Conservation (phyloP, 2,888 invertebrate species). For the Litoditis marina region DNA sequence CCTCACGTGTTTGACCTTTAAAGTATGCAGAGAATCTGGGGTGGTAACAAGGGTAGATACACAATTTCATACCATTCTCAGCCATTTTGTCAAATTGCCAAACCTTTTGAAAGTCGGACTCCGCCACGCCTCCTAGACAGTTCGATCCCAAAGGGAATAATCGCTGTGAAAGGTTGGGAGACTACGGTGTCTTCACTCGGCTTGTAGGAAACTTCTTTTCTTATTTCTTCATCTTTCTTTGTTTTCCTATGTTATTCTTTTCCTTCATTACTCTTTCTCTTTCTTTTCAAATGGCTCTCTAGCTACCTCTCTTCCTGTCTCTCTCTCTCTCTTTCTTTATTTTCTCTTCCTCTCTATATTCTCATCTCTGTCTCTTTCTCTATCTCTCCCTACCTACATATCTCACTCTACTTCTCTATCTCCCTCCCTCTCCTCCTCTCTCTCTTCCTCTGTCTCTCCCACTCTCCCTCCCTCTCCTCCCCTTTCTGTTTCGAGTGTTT, state of each 20-base stretch:
- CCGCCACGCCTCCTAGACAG: too few relatives aligned
- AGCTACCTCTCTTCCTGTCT: background rate
- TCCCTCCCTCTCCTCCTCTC: background rate
- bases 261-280: background rate
- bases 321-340: constrained; percentile 6
- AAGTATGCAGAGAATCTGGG: too few relatives aligned
- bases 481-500: background rate
- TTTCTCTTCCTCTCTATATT: background rate
- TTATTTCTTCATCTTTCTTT: background rate
- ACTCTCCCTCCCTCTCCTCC: background rate
- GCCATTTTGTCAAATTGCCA: too few relatives aligned
- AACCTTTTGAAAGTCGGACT: too few relatives aligned
- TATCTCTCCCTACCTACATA: background rate
- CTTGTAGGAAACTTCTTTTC: too few relatives aligned
- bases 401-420: background rate
- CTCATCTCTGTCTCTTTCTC: background rate
- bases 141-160: too few relatives aligned
- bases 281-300: background rate
- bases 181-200: too few relatives aligned
- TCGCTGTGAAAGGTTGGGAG: too few relatives aligned
- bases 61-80: too few relatives aligned
- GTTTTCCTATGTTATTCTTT: background rate
- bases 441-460: constrained; percentile 1
- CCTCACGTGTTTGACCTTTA: too few relatives aligned
- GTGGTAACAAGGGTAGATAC: too few relatives aligned